phyloP scores from a whole-genome alignment of 2,888 invertebrate species.

The Calameuta filiformis region DNA sequence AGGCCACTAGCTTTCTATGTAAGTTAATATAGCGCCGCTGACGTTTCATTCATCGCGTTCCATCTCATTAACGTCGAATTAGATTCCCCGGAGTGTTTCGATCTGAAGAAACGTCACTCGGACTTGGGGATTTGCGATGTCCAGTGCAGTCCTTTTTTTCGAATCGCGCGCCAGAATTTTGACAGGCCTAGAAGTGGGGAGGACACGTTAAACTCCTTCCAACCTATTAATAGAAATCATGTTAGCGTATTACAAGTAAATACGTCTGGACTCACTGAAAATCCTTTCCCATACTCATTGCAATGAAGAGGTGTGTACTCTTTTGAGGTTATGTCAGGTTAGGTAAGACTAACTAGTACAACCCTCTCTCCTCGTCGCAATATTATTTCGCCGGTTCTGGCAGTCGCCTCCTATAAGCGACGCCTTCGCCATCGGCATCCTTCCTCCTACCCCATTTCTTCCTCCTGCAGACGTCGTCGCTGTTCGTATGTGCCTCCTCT shows the following conservation, averaged over 20 bases:
- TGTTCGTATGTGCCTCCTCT: slow-evolving; percentile 9
- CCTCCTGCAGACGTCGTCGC: neutral
- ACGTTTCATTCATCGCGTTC: neutral
- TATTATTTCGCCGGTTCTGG: neutral
- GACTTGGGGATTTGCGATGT: neutral
- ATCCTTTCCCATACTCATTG: neutral
- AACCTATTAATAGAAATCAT: neutral
- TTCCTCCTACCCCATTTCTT: slow-evolving; percentile 14
- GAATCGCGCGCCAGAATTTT: neutral
- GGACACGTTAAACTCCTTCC: neutral
- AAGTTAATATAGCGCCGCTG: neutral
- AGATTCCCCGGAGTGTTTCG: neutral
- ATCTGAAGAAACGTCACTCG: neutral
- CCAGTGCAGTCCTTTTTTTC: neutral
- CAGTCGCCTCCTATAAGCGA: neutral
- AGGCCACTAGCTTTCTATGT: neutral
- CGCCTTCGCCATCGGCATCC: slow-evolving; percentile 8
- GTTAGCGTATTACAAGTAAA: neutral
- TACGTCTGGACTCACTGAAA: neutral
- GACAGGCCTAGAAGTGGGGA: neutral
- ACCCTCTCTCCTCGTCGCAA: neutral
- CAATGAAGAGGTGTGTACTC: neutral
- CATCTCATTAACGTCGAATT: neutral
- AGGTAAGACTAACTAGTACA: too few species aligned
- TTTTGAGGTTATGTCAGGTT: neutral